Conservation (phyloP, 2,113 vertebrate genomes). For the Pavo muticus region DNA sequence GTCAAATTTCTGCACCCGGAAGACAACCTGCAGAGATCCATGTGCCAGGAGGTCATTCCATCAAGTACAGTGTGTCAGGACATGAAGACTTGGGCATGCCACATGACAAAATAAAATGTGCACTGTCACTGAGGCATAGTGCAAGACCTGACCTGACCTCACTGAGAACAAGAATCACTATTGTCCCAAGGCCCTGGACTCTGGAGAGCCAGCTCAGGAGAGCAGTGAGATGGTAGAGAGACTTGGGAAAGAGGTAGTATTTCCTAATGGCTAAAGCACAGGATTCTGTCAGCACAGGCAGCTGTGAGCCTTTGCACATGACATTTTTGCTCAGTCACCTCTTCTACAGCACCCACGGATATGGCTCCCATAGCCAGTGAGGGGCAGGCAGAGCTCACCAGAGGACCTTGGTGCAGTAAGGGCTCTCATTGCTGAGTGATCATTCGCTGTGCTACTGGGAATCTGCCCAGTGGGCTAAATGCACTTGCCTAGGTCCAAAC, state of each 20-base stretch:
- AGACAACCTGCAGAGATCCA: neutral
- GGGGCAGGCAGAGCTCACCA: neutral
- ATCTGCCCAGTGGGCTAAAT: neutral
- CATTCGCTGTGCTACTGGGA: neutral
- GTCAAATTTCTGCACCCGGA: neutral
- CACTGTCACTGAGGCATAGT: fast-evolving
- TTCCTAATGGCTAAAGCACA: neutral
- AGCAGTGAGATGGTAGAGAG: neutral
- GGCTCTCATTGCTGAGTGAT: neutral
- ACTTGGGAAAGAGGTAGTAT: neutral
- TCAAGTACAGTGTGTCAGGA: neutral
- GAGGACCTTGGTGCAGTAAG: neutral
- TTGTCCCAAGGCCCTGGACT: neutral
- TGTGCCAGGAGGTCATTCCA: neutral
- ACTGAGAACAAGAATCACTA: neutral
- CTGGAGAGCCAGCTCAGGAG: fast-evolving
- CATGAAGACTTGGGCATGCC: neutral
- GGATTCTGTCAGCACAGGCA: neutral
- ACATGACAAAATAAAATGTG: neutral
- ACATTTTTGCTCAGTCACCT: neutral
- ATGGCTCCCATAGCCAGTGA: fast-evolving
- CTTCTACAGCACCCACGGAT: neutral
- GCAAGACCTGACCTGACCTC: neutral
- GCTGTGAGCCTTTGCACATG: neutral
- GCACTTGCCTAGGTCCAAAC: neutral